Percentiles rank a stretch among this genome's conserved stretches.
Evolutionary conservation across 2,797 vertebrate genomes (phyloP).

Genomic region (Muscicapa comitata): DNA sequence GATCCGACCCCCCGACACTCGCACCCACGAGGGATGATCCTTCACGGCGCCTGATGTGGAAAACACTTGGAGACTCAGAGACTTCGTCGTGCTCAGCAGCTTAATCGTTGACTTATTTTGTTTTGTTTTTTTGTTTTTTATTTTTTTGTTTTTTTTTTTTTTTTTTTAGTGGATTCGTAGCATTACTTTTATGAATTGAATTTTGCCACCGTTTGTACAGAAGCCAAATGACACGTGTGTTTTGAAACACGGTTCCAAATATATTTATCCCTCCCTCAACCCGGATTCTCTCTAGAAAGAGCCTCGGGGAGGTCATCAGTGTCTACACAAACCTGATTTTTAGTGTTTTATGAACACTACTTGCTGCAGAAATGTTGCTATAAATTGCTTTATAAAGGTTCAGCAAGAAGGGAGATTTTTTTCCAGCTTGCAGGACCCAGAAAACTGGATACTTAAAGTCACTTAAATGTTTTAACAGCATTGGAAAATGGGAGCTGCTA

Average conservation of each 20-base stretch:
- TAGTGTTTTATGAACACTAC: slow-evolving; percentile 30
- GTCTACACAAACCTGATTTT: slow-evolving; percentile 37
- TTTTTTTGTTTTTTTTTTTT: background rate
- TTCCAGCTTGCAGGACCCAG: slow-evolving; percentile 69
- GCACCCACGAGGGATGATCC: slow-evolving; percentile 20
- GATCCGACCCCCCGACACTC: background rate
- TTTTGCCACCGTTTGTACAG: slow-evolving; percentile 61
- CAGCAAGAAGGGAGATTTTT: slow-evolving; percentile 66
- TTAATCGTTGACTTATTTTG: background rate
- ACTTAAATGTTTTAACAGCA: slow-evolving; percentile 61
- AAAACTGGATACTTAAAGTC: slow-evolving; percentile 71
- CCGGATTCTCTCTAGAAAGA: slow-evolving; percentile 2
- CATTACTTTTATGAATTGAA: slow-evolving; percentile 56
- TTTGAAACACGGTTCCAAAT: slow-evolving; percentile 63
- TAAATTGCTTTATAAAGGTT: slow-evolving; percentile 70
- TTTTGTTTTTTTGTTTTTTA: background rate
- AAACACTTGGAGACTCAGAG: background rate
- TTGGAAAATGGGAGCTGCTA: slow-evolving; percentile 96
- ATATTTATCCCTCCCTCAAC: slow-evolving; percentile 25
- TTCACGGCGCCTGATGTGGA: background rate
- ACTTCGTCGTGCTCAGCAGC: background rate
- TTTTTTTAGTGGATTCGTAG: background rate
- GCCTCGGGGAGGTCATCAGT: background rate
- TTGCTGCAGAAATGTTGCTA: slow-evolving; percentile 36
- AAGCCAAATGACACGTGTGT: slow-evolving; percentile 68